Conservation (phyloP, 2,113 vertebrate genomes). For the Chionodraco myersi region DNA sequence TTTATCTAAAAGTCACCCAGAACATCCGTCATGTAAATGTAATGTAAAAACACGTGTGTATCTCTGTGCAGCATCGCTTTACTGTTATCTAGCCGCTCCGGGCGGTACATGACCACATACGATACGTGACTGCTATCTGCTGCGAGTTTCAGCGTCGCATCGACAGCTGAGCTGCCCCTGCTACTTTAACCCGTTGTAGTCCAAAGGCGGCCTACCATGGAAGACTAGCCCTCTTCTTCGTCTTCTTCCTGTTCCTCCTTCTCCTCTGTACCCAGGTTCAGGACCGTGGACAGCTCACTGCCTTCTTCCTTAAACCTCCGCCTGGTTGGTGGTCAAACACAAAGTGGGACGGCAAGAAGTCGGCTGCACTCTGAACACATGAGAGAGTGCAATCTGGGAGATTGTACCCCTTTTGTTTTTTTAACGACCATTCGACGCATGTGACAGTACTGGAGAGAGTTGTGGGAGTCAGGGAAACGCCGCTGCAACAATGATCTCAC, state of each 20-base stretch:
- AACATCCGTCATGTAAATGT: not conserved
- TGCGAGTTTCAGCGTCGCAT: slow-evolving; percentile 24
- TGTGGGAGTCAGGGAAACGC: slow-evolving; percentile 44
- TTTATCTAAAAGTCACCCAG: no score
- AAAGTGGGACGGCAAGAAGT: slow-evolving; percentile 22
- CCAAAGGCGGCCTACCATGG: slow-evolving; percentile 30
- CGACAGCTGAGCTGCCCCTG: slow-evolving; percentile 1
- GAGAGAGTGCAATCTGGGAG: slow-evolving; percentile 10
- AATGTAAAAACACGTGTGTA: not conserved
- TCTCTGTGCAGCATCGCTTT: slow-evolving; percentile 6
- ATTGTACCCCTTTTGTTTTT: not conserved
- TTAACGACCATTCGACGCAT: slow-evolving; percentile 24
- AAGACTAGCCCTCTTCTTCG: slow-evolving; percentile 20
- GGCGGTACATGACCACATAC: slow-evolving; percentile 37
- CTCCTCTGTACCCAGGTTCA: slow-evolving; percentile 68
- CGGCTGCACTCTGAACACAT: slow-evolving; percentile 29
- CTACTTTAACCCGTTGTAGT: not conserved
- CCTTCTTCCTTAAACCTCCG: slow-evolving; percentile 19
- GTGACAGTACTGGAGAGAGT: slow-evolving; percentile 24
- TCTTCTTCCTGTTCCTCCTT: slow-evolving; percentile 11
- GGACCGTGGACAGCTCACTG: slow-evolving; percentile 83
- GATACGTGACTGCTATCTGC: slow-evolving; percentile 60
- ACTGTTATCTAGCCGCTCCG: slow-evolving; percentile 41
- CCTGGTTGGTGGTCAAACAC: slow-evolving; percentile 11
- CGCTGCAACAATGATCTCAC: slow-evolving; percentile 73